phyloP scores from a whole-genome alignment of 2,113 vertebrate genomes.

The Taxidea taxus region DNA sequence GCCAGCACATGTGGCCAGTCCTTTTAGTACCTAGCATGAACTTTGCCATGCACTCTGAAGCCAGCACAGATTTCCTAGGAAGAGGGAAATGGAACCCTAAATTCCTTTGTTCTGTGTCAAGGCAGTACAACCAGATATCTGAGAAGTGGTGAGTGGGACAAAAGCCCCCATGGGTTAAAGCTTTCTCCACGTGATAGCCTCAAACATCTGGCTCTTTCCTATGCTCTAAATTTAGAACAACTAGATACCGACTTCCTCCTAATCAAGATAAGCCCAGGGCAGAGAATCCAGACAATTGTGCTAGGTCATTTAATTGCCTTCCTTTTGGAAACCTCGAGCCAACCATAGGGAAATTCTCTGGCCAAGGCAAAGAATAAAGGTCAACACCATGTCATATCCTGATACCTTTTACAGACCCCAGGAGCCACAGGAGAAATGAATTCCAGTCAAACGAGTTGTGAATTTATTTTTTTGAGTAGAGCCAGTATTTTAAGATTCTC shows the following conservation, averaged over 20 bases:
- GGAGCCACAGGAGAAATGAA: conserved; percentile 54
- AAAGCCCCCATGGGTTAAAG: conserved; percentile 20
- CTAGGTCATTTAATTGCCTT: conserved; percentile 69
- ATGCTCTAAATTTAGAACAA: conserved; percentile 63
- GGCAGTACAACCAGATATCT: not conserved
- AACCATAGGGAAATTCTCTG: conserved; percentile 67
- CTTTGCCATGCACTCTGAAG: not conserved
- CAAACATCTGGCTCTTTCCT: conserved; percentile 58
- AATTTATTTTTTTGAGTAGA: conserved; percentile 6
- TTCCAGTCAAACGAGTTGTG: conserved; percentile 62
- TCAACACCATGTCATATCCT: conserved; percentile 35
- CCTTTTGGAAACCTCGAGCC: conserved; percentile 68
- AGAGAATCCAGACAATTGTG: conserved; percentile 29
- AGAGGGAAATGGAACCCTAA: not conserved
- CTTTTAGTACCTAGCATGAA: not conserved
- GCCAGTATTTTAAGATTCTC: conserved; percentile 60
- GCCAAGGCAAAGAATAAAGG: conserved; percentile 67
- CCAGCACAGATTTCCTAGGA: not conserved
- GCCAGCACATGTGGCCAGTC: not conserved
- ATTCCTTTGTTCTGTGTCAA: not conserved
- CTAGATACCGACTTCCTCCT: conserved; percentile 60
- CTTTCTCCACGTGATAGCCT: not conserved
- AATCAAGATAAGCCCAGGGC: conserved; percentile 63
- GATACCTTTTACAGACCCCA: conserved; percentile 66
- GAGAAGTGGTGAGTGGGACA: not conserved